Percentiles rank a stretch among this genome's conserved stretches.
These are phyloP conservation scores for Xylota segnis DNA, from an alignment of 2,888 invertebrate species.

Conservation along the genomic window DNA sequence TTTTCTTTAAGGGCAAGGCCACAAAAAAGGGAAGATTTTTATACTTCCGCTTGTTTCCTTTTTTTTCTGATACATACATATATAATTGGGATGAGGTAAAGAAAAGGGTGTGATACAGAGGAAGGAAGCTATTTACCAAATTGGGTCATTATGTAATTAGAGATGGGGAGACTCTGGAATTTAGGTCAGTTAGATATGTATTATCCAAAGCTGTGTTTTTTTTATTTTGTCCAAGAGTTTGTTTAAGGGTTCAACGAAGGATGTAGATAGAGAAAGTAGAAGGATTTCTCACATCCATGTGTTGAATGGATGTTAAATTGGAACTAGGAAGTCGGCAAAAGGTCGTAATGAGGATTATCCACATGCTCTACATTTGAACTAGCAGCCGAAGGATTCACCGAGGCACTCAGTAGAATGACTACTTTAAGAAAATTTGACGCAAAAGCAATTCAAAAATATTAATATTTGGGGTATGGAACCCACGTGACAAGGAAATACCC, in stretches of 20 bases:
- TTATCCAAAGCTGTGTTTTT: not conserved
- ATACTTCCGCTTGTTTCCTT: slow-evolving; percentile 46
- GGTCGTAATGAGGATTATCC: not conserved
- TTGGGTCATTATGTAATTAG: slow-evolving; percentile 66
- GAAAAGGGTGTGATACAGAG: slow-evolving; percentile 55
- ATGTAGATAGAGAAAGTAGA: not conserved
- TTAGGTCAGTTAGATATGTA: slow-evolving; percentile 41
- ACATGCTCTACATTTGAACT: too few relatives aligned
- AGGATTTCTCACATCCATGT: not conserved
- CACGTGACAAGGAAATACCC: too few relatives aligned
- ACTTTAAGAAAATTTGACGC: too few relatives aligned
- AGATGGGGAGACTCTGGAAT: slow-evolving; percentile 27
- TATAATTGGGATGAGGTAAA: slow-evolving; percentile 22
- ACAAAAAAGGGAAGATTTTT: slow-evolving; percentile 35
- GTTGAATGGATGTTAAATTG: not conserved
- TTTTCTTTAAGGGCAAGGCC: slow-evolving; percentile 61
- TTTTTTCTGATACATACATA: slow-evolving; percentile 2
- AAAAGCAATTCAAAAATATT: too few relatives aligned
- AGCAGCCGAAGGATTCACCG: too few relatives aligned
- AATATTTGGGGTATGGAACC: too few relatives aligned
- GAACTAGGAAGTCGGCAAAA: not conserved
- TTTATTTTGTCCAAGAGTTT: not conserved
- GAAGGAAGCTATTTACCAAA: slow-evolving; percentile 63
- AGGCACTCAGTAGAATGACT: too few relatives aligned
- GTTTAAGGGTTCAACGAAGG: not conserved